A percentile compares a stretch with the other conserved stretches of the same genome.
These are phyloP conservation scores for Neodiprion lecontei DNA, from an alignment of 1,140 invertebrate genomes.

Conservation along the genomic window DNA sequence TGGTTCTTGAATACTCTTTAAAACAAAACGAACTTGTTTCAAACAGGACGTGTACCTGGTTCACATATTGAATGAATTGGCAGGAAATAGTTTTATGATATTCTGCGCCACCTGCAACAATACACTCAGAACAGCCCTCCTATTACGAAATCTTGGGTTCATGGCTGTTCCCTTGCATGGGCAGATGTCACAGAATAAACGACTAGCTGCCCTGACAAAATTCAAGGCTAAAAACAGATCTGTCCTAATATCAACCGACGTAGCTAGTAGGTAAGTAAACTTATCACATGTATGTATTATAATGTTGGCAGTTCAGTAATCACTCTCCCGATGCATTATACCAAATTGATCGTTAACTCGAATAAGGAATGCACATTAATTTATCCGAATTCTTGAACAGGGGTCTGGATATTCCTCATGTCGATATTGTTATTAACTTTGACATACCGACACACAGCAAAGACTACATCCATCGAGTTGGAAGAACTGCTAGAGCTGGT, in stretches of 20 bases:
- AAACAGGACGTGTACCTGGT: constrained; percentile 93
- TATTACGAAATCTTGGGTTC: constrained; percentile 88
- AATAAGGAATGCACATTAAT: constrained; percentile 6
- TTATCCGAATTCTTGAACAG: constrained; percentile 60
- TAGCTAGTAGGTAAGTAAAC: constrained; percentile 84
- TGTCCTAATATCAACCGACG: constrained; percentile 96
- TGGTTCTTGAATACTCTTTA: constrained; percentile 11
- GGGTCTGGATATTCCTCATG: constrained; percentile 97
- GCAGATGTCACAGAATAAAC: constrained; percentile 95
- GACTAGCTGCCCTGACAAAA: constrained; percentile 90
- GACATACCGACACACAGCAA: constrained; percentile 97
- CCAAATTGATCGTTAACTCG: neutral
- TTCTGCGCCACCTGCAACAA: constrained; percentile 96
- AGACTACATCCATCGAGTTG: constrained; percentile 96
- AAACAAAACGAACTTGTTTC: constrained; percentile 18
- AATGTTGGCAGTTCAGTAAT: too few relatives aligned
- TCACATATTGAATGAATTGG: constrained; percentile 93
- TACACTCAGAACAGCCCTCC: constrained; percentile 85
- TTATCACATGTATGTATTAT: neutral
- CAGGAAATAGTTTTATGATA: constrained; percentile 97
- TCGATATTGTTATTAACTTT: constrained; percentile 97
- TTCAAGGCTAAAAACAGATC: constrained; percentile 89
- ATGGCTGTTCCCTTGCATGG: constrained; percentile 96
- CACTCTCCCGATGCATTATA: too few relatives aligned
- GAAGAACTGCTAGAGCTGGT: constrained; percentile 94